Percentiles rank a stretch among this genome's conserved stretches.
Evolutionary conservation across 1,140 invertebrate species (phyloP).

Genomic region (Formica selysi): DNA sequence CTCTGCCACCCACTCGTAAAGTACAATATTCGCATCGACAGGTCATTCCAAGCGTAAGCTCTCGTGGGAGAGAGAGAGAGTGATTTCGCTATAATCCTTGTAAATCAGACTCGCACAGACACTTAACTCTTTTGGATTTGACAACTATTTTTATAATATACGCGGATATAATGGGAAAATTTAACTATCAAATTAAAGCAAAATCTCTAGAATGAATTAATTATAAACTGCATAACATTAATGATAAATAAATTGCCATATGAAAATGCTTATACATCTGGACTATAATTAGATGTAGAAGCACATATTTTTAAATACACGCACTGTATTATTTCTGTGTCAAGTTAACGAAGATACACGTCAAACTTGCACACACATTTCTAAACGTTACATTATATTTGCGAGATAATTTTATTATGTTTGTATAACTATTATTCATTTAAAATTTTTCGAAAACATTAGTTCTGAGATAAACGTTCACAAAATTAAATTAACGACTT

Average conservation of each 20-base stretch:
- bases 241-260: background rate
- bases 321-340: too few relatives aligned
- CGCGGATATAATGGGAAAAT: background rate
- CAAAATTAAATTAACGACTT: background rate
- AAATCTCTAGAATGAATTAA: background rate
- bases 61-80: background rate
- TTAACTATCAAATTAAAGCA: background rate
- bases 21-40: constrained; percentile 37
- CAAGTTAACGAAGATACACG: background rate
- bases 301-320: background rate
- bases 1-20: constrained; percentile 61
- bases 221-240: background rate
- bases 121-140: constrained; percentile 4
- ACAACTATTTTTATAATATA: background rate
- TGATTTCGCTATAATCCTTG: background rate
- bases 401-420: background rate
- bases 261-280: background rate
- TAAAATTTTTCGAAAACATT: background rate
- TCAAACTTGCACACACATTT: background rate
- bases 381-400: background rate
- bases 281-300: too few relatives aligned
- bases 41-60: constrained; percentile 29
- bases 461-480: background rate
- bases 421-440: background rate
- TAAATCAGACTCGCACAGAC: background rate